Evolutionary conservation across 2,113 vertebrate genomes (phyloP).

Genomic region (Azemiops feae): DNA sequence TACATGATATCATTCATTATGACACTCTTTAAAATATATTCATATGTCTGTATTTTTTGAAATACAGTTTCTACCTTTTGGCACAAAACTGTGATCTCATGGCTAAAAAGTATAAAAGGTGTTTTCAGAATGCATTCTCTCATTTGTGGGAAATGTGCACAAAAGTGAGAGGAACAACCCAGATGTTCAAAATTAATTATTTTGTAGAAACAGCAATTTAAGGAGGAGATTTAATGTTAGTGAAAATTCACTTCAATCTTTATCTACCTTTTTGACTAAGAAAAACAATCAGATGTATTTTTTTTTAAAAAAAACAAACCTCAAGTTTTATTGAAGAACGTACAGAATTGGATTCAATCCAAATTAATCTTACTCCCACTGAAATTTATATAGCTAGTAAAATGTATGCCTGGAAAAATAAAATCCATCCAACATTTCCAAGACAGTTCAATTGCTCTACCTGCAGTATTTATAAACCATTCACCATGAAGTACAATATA

Average conservation of each 20-base stretch:
- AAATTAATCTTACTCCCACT: neutral
- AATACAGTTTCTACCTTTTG: neutral
- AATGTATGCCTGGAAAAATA: neutral
- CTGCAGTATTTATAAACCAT: neutral
- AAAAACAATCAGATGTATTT: neutral
- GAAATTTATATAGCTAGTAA: neutral
- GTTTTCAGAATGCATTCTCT: neutral
- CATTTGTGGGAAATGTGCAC: neutral
- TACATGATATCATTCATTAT: neutral
- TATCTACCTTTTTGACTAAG: neutral
- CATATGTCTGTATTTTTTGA: neutral
- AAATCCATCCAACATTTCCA: neutral
- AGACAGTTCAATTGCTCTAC: neutral
- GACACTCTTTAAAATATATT: neutral
- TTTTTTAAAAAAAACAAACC: neutral
- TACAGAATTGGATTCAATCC: neutral
- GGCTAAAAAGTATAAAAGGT: neutral
- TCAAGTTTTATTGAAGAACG: neutral
- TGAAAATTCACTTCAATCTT: neutral
- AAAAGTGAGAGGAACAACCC: neutral
- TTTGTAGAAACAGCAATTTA: neutral
- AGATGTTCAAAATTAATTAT: fast-evolving
- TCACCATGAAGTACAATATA: neutral
- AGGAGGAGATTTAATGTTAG: neutral
- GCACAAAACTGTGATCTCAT: neutral